Base-by-base conservation (phyloP, 2,888 invertebrate species). In the Drosophila imparisetae region DNA sequence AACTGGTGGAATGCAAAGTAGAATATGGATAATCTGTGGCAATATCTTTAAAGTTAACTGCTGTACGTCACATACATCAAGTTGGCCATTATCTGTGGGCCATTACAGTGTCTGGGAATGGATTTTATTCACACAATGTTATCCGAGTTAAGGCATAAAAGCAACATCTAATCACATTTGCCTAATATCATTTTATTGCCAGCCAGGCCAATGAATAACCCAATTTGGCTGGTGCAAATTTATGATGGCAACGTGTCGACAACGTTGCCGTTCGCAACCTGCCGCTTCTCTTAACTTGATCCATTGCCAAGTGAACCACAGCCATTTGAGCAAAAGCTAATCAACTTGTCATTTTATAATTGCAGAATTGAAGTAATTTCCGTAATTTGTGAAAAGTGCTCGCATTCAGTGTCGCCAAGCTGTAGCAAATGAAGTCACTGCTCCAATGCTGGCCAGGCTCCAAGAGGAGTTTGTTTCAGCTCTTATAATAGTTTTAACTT, bases 191-290 rank as follows among this genome's bases (percentile, higher is more conserved):
- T 88, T 86, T 86, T 77, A 83, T 80, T 66, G 72, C 80, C 64
- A 13, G 55, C 40, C 77, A 29, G 50, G 53, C 55, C 55, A 58
- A 64, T 38, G 74, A 40, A 69, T 75, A 87, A 87, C 72, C 67
- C 69, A 84, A 82, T 82, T 82, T 86, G 54, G 54, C 64, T 80
- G 72, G 83, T 72, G 73, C 49, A 66, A 83, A 82, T 87, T 83
- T 86, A 83, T 77, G 86, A 73, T 73, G 45, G 80, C 81, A 86
- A 87, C 75, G 85, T 78, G 84, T 84, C 84, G 87, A 75, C 72
- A 75, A 75, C 65, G 58, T 53, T 48, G 62, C 15, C 76, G 72
- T 53, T 63, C 62, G 52, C 4, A 42, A 8, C 40, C 27, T 24
- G 45, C 45, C 24, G 1, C 1, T 45, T 21, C 45, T 45, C 45